phyloP scores from a whole-genome alignment of 2,113 vertebrate species.

The Alexandromys fortis region DNA sequence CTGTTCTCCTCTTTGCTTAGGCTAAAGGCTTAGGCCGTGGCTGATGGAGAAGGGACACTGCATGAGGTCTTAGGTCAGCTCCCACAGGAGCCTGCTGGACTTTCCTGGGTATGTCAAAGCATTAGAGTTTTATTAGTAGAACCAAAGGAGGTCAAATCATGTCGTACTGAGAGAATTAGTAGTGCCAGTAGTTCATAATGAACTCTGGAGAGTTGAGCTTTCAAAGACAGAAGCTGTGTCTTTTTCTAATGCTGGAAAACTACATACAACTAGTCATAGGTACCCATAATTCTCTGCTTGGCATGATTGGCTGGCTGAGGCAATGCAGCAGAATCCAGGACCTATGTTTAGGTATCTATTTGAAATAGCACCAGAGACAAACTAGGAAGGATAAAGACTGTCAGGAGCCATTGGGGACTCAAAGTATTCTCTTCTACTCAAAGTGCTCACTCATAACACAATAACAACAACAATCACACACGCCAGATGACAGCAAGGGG shows the following conservation, averaged over 20 bases:
- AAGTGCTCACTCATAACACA: not conserved
- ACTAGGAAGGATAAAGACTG: constrained; percentile 21
- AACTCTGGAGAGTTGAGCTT: constrained; percentile 36
- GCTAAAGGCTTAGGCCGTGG: not conserved
- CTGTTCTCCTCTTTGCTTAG: not conserved
- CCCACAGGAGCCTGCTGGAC: constrained; percentile 16
- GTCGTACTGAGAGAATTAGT: constrained; percentile 51
- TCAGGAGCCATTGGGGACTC: not conserved
- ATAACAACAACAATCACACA: not conserved
- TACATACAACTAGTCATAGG: not conserved
- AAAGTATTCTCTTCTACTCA: constrained; percentile 10
- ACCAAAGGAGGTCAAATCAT: constrained; percentile 41
- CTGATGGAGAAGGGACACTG: not conserved
- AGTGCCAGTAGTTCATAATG: constrained; percentile 62
- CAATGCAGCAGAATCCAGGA: constrained; percentile 8
- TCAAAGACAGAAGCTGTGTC: constrained; percentile 48
- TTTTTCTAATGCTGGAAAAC: constrained; percentile 40
- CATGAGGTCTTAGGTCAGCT: not conserved
- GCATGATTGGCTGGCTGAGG: not conserved
- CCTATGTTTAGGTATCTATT: not conserved
- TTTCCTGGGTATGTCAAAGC: constrained; percentile 49
- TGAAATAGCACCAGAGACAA: not conserved
- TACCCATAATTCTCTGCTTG: not conserved
- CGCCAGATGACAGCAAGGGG: not conserved
- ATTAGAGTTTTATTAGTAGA: constrained; percentile 57